Conservation (phyloP, 2,113 vertebrate species). For the Protobothrops mucrosquamatus region DNA sequence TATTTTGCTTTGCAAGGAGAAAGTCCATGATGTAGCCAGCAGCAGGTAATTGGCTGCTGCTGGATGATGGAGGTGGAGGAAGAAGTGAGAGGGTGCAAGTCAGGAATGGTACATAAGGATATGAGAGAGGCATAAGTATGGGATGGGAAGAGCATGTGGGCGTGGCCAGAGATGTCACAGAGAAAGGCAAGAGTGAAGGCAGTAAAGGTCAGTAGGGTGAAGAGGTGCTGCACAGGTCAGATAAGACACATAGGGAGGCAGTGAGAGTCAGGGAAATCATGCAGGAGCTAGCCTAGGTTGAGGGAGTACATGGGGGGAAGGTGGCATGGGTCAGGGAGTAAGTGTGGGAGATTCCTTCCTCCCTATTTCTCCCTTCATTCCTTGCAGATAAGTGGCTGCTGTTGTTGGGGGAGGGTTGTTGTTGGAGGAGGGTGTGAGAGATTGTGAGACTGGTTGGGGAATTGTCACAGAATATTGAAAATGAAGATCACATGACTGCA, state of each 20-base stretch:
- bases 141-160: no score
- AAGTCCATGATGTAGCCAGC: background rate
- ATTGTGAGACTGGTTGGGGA: background rate
- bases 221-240: background rate
- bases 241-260: background rate
- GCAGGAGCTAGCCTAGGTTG: background rate
- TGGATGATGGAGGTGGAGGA: no score
- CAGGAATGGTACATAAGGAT: no score
- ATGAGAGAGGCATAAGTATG: no score
- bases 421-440: background rate
- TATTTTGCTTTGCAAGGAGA: background rate
- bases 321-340: no score
- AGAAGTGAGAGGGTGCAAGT: no score
- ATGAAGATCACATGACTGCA: background rate
- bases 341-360: background rate
- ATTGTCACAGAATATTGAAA: background rate
- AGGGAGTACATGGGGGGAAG: background rate
- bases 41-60: no score
- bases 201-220: background rate
- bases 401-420: background rate
- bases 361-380: background rate
- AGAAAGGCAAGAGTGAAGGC: background rate
- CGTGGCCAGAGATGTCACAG: no score
- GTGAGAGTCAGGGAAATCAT: background rate
- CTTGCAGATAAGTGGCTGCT: background rate